Evolutionary conservation across 2,113 vertebrate species (phyloP).

Genomic region (Urocitellus parryii): DNA sequence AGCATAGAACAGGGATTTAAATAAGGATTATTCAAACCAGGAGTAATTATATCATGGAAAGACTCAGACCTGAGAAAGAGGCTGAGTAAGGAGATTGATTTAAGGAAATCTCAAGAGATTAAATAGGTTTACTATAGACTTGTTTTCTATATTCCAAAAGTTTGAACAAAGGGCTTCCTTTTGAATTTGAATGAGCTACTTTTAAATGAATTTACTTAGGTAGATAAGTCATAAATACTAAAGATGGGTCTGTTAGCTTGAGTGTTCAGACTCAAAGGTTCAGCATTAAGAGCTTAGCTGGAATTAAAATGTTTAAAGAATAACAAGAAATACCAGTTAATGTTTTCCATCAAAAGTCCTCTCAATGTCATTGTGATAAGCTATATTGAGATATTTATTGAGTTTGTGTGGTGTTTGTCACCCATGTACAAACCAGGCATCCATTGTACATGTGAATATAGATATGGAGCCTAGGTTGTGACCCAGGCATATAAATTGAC

Average conservation of each 20-base stretch:
- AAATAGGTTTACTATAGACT: background rate
- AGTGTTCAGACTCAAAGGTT: background rate
- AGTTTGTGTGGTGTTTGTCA: background rate
- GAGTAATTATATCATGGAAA: background rate
- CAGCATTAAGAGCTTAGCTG: background rate
- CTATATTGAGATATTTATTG: background rate
- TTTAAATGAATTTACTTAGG: constrained; percentile 37
- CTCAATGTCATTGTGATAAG: background rate
- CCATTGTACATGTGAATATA: background rate
- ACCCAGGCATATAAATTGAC: constrained; percentile 29
- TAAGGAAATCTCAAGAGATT: background rate
- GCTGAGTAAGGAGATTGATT: background rate
- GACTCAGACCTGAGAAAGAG: background rate
- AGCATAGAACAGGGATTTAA: constrained; percentile 27
- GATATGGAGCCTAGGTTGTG: background rate
- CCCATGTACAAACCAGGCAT: background rate
- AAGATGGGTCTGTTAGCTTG: background rate
- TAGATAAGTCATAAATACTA: background rate
- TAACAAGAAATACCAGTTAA: background rate
- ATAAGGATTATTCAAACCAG: constrained; percentile 39
- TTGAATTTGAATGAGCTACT: constrained; percentile 31
- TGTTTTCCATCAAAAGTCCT: background rate
- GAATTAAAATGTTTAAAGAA: constrained; percentile 9
- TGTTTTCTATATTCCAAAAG: background rate
- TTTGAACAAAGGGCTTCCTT: constrained; percentile 17